A percentile compares a stretch with the other conserved stretches of the same genome.
These are phyloP conservation scores for Carcharodon carcharias DNA, from an alignment of 2,797 vertebrate genomes.

Conservation along the genomic window DNA sequence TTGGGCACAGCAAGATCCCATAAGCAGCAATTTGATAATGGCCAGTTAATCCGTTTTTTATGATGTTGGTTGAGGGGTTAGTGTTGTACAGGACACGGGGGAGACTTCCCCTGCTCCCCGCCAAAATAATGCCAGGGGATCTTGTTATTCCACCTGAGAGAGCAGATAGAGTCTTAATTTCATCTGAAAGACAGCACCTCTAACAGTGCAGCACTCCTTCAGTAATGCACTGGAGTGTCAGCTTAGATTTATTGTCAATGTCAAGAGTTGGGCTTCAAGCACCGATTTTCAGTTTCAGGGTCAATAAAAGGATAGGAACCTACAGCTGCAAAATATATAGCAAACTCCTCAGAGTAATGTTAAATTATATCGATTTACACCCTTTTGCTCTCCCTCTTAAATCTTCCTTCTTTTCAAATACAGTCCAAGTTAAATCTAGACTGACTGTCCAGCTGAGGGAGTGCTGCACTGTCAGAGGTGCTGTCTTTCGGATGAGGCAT, in stretches of 20 bases:
- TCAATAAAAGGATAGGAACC: background rate
- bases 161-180: background rate
- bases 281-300: background rate
- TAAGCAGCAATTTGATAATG: background rate
- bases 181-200: background rate
- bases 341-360: background rate
- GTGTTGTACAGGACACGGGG: background rate
- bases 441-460: background rate
- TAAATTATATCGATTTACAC: background rate
- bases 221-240: background rate
- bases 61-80: background rate
- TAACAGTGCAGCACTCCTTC: background rate
- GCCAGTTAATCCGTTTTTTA: background rate
- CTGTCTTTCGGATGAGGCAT: background rate
- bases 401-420: no score
- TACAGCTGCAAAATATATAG: no score
- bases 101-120: background rate
- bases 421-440: no score
- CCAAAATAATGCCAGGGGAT: background rate
- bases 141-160: background rate
- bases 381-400: background rate
- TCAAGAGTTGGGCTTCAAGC: background rate
- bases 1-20: background rate
- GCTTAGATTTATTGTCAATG: background rate
- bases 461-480: background rate